phyloP scores from a whole-genome alignment of 2,113 vertebrate species.

The Nipponia nippon region DNA sequence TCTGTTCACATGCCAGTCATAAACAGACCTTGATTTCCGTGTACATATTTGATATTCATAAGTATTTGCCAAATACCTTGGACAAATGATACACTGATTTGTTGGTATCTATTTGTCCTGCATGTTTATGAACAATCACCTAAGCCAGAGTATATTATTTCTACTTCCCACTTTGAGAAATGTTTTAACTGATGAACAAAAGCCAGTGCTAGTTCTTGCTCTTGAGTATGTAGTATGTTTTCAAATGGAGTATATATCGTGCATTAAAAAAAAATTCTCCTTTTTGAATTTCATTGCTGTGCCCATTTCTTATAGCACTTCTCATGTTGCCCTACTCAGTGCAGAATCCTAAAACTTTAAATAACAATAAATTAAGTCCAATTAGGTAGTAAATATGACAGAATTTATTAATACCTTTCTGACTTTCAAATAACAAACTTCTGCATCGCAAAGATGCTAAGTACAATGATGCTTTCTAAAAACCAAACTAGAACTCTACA shows the following conservation, averaged over 20 bases:
- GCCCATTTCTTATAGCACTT: neutral
- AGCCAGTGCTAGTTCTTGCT: neutral
- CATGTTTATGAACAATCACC: neutral
- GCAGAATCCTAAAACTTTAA: neutral
- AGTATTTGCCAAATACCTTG: neutral
- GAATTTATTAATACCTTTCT: neutral
- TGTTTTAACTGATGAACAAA: neutral
- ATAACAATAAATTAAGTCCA: neutral
- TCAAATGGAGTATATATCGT: neutral
- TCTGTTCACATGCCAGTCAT: neutral
- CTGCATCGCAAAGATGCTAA: neutral
- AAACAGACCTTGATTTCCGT: neutral
- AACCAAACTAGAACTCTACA: neutral
- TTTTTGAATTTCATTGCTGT: neutral
- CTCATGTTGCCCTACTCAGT: neutral
- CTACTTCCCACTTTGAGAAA: neutral
- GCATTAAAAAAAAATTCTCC: neutral
- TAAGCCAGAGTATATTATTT: neutral
- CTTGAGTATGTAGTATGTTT: neutral
- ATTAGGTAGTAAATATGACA: neutral
- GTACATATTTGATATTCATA: neutral
- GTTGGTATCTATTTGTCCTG: neutral
- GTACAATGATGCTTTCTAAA: neutral
- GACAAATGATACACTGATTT: neutral
- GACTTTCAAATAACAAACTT: neutral